Percentiles rank a stretch among this genome's conserved stretches.
Evolutionary conservation across 2,113 vertebrate genomes (phyloP).

Genomic region (Brachirus orientalis): DNA sequence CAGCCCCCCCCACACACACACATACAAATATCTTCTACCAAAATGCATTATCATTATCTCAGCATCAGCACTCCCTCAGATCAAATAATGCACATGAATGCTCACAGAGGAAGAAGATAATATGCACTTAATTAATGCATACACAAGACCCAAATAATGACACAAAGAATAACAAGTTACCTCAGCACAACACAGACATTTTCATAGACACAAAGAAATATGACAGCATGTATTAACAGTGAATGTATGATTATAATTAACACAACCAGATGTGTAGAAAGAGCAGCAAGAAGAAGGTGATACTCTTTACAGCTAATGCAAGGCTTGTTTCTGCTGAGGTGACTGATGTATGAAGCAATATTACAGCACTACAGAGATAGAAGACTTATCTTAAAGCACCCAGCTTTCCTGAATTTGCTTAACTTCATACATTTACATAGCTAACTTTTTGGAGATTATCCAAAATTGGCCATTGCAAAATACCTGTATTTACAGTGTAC

Average conservation of each 20-base stretch:
- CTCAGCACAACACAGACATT: background rate
- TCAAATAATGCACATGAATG: slow-evolving; percentile 34
- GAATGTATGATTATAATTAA: background rate
- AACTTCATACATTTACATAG: slow-evolving; percentile 9
- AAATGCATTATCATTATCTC: slow-evolving; percentile 41
- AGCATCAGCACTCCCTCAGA: slow-evolving; percentile 36
- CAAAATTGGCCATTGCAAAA: background rate
- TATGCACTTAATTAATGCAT: slow-evolving; percentile 37
- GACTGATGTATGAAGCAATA: slow-evolving; percentile 14
- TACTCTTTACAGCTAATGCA: no score
- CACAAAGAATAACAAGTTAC: background rate
- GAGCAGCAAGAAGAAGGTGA: no score
- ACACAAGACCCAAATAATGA: background rate
- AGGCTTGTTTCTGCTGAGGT: background rate
- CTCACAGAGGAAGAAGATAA: slow-evolving; percentile 24
- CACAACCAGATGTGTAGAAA: background rate
- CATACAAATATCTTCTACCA: slow-evolving; percentile 10
- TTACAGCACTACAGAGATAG: slow-evolving; percentile 13
- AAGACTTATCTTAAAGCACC: slow-evolving; percentile 22
- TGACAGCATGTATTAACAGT: background rate
- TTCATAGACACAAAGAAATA: background rate
- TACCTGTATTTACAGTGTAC: no score
- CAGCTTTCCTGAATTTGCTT: slow-evolving; percentile 7
- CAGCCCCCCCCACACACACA: slow-evolving; percentile 2
- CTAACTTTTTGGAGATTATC: background rate